Conservation (phyloP, 1,140 invertebrate species). For the Tenebrio molitor region DNA sequence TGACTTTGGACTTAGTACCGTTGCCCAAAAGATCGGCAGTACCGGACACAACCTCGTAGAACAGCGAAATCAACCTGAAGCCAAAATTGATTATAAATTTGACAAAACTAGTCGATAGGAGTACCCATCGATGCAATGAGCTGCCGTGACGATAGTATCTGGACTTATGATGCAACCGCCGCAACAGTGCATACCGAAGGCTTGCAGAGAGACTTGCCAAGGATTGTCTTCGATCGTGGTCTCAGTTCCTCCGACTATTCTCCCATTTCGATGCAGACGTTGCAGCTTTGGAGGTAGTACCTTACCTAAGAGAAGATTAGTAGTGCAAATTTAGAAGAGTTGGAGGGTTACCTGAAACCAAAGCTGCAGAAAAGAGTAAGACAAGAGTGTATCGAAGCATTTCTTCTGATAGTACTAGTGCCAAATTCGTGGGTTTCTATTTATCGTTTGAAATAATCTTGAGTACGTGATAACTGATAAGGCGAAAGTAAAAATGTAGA, state of each 20-base stretch:
- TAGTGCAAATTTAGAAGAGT: not conserved
- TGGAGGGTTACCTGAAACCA: slow-evolving; percentile 11
- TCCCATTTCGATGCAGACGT: not conserved
- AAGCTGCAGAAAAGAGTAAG: not conserved
- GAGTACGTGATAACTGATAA: not conserved
- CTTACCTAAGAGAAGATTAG: not conserved
- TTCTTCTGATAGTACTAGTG: not conserved
- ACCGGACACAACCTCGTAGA: slow-evolving; percentile 36
- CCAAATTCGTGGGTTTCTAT: too few relatives aligned
- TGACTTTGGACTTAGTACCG: not conserved
- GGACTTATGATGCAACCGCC: slow-evolving; percentile 18
- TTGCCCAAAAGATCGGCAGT: slow-evolving; percentile 17
- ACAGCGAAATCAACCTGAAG: slow-evolving; percentile 8
- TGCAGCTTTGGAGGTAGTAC: not conserved
- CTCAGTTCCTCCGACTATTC: slow-evolving; percentile 26
- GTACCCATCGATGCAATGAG: slow-evolving; percentile 24
- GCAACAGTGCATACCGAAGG: slow-evolving; percentile 30
- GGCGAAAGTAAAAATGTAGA: too few relatives aligned
- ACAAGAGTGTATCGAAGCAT: not conserved
- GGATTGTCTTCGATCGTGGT: slow-evolving; percentile 30
- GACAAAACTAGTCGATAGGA: slow-evolving; percentile 1
- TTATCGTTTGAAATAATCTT: too few relatives aligned
- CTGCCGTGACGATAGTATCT: slow-evolving; percentile 21
- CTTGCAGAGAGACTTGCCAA: slow-evolving; percentile 39
- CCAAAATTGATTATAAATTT: not conserved